A percentile compares a stretch with the other conserved stretches of the same genome.
phyloP scores from a whole-genome alignment of 2,888 invertebrate species.

The Ichneumoninae sp. region DNA sequence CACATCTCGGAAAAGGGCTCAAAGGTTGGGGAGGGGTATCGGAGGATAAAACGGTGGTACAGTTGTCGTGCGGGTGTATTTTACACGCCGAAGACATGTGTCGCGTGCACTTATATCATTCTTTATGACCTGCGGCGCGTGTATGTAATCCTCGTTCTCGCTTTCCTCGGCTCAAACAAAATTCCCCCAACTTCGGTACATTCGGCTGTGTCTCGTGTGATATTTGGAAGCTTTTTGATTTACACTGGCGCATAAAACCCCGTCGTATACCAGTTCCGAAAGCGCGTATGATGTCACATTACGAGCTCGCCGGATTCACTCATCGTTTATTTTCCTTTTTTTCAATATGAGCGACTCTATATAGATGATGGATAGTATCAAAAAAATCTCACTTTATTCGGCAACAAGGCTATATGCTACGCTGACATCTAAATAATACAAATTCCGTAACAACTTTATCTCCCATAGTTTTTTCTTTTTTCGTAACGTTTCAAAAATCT shows the following conservation, averaged over 20 bases:
- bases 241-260: conserved; percentile 80
- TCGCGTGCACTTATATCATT: conserved; percentile 84
- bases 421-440: too few species aligned
- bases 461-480: neutral
- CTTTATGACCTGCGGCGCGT: conserved; percentile 80
- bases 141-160: conserved; percentile 67
- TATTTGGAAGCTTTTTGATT: conserved; percentile 81
- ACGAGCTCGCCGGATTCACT: conserved; percentile 40
- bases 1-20: conserved; percentile 60
- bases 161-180: conserved; percentile 43
- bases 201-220: conserved; percentile 70
- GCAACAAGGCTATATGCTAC: too few species aligned
- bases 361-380: neutral
- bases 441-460: neutral
- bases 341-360: conserved; percentile 20
- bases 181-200: conserved; percentile 38
- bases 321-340: conserved; percentile 20
- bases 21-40: conserved; percentile 10
- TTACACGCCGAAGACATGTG: conserved; percentile 81
- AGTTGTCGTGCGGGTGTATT: conserved; percentile 69
- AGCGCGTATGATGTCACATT: conserved; percentile 48
- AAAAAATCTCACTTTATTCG: conserved; percentile 49
- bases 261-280: conserved; percentile 49
- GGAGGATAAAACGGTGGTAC: conserved; percentile 40
- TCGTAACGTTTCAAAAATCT: neutral